Percentiles rank a stretch among this genome's conserved stretches.
Conservation (phyloP, 2,888 invertebrate genomes). For the Lypha dubia region DNA sequence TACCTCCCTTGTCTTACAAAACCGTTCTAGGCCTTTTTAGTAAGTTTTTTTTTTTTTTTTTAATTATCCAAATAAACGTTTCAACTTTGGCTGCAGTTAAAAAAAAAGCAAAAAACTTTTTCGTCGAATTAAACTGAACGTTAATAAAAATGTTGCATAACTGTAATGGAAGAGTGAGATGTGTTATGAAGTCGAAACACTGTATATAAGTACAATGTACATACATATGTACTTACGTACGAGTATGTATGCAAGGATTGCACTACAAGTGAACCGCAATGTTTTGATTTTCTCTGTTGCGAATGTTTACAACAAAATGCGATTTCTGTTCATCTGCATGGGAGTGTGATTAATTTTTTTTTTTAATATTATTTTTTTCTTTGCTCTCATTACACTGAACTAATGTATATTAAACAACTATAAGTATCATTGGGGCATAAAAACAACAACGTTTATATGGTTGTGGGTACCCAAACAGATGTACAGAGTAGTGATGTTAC, state of each 20-base stretch:
- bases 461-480: constrained; percentile 6
- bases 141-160: constrained; percentile 27
- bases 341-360: constrained; percentile 9
- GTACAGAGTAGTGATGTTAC: too few species aligned
- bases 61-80: constrained; percentile 21
- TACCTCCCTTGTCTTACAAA: too few species aligned
- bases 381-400: constrained; percentile 62
- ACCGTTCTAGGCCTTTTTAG: not conserved
- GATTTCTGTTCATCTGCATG: constrained; percentile 36
- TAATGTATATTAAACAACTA: constrained; percentile 62
- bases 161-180: not conserved
- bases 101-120: constrained; percentile 1
- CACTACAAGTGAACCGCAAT: constrained; percentile 62
- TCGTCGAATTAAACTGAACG: not conserved
- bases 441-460: constrained; percentile 44
- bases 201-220: constrained; percentile 42
- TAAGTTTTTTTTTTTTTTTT: not conserved
- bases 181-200: constrained; percentile 45
- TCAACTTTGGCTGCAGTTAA: constrained; percentile 5
- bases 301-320: constrained; percentile 44
- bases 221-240: too few species aligned
- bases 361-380: constrained; percentile 15
- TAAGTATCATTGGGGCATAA: constrained; percentile 56
- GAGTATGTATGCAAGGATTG: too few species aligned
- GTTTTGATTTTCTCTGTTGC: constrained; percentile 53